Evolutionary conservation across 2,797 vertebrate genomes (phyloP).

Genomic region (Brachyrhaphis roseni): DNA sequence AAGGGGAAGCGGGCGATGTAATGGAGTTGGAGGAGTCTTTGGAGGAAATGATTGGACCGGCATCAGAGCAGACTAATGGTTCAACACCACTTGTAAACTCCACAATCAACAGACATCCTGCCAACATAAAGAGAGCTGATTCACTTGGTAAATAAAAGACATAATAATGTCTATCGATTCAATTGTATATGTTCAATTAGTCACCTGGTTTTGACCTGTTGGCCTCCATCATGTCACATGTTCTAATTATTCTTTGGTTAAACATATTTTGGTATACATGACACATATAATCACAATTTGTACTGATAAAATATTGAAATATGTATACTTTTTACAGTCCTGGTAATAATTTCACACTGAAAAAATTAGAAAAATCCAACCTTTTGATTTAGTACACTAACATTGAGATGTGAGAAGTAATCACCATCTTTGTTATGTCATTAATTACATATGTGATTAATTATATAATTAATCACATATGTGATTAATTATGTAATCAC

Average conservation of each 20-base stretch:
- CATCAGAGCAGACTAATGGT: conserved; percentile 83
- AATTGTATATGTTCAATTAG: not conserved
- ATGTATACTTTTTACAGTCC: not conserved
- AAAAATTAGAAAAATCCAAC: not conserved
- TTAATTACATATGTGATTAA: not conserved
- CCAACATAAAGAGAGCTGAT: conserved; percentile 85
- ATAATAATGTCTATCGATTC: not conserved
- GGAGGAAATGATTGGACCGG: conserved; percentile 73
- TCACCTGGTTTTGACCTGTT: not conserved
- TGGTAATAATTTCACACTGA: not conserved
- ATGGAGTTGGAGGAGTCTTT: conserved; percentile 80
- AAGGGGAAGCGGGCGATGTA: conserved; percentile 51
- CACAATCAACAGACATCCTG: conserved; percentile 82
- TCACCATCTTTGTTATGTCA: not conserved
- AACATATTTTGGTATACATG: not conserved
- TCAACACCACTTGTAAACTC: conserved; percentile 61
- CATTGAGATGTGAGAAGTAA: not conserved
- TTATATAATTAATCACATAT: too few relatives aligned
- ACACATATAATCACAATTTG: not conserved
- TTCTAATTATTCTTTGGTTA: not conserved
- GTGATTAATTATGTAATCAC: too few relatives aligned
- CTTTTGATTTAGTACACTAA: not conserved
- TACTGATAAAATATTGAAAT: not conserved
- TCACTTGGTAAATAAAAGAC: conserved; percentile 81
- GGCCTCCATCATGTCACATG: not conserved